phyloP scores from a whole-genome alignment of 2,797 vertebrate genomes.

The Cercopithecus petaurista region DNA sequence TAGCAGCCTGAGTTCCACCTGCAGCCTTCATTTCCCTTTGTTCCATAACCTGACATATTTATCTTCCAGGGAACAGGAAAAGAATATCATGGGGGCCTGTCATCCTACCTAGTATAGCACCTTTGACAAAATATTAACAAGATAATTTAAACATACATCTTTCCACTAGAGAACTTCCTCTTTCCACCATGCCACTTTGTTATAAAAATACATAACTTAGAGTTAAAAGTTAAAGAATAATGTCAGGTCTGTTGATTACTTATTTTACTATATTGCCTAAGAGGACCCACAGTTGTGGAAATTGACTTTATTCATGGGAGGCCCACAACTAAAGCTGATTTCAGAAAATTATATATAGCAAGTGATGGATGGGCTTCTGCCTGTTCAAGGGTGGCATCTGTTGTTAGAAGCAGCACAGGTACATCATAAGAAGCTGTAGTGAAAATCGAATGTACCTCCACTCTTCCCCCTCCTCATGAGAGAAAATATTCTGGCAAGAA shows the following conservation, averaged over 20 bases:
- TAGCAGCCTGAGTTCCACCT: neutral
- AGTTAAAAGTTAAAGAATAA: neutral
- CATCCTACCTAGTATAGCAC: neutral
- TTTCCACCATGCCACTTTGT: neutral
- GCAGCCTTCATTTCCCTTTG: neutral
- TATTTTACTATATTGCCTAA: neutral
- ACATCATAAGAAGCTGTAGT: neutral
- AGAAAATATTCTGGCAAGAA: neutral
- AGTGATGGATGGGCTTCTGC: neutral
- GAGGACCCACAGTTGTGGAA: neutral
- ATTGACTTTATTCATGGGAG: neutral
- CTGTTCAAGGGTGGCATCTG: too few species aligned
- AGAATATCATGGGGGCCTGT: too few species aligned
- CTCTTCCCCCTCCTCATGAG: neutral
- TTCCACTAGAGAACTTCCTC: neutral
- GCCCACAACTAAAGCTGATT: neutral
- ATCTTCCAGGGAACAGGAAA: neutral
- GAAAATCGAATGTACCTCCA: rapidly evolving
- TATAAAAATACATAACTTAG: neutral
- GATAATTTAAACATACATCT: neutral
- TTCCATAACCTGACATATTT: neutral
- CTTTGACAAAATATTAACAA: neutral
- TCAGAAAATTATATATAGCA: neutral
- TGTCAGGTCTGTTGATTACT: neutral
- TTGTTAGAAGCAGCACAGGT: neutral